These are phyloP conservation scores for Bradypodion pumilum DNA, from an alignment of 2,797 vertebrate species.

Conservation along the genomic window DNA sequence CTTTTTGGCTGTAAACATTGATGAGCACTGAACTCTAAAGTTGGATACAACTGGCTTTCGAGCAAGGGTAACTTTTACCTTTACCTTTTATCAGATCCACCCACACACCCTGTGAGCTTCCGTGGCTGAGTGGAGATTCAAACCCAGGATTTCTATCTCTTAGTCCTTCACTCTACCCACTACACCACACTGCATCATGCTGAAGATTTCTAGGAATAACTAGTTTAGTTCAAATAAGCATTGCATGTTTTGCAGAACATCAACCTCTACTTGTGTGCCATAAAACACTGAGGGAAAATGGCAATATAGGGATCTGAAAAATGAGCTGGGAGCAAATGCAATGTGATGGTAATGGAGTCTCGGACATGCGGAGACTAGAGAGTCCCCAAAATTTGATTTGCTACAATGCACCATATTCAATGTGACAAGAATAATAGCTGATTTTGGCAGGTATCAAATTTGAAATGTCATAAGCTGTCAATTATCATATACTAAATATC, in stretches of 20 bases:
- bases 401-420: background rate
- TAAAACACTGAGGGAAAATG: background rate
- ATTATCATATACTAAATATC: conserved; percentile 26
- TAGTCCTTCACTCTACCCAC: no score
- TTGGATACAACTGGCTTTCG: no score
- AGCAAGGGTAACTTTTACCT: no score
- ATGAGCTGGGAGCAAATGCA: background rate
- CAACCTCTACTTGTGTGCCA: background rate
- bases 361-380: background rate
- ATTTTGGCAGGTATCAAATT: conserved; percentile 15
- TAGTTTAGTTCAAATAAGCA: background rate
- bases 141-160: no score
- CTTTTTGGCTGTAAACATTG: no score
- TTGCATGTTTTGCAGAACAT: background rate
- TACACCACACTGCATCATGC: no score
- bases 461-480: conserved; percentile 26
- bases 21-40: no score
- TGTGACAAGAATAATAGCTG: background rate
- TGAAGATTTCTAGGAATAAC: background rate
- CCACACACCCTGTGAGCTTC: no score
- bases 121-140: no score
- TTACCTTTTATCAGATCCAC: no score
- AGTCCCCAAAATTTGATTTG: background rate
- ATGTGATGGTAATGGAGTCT: background rate
- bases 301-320: background rate